A percentile compares a stretch with the other conserved stretches of the same genome.
phyloP scores from a whole-genome alignment of 1,140 invertebrate species.

The Helicoverpa armigera region DNA sequence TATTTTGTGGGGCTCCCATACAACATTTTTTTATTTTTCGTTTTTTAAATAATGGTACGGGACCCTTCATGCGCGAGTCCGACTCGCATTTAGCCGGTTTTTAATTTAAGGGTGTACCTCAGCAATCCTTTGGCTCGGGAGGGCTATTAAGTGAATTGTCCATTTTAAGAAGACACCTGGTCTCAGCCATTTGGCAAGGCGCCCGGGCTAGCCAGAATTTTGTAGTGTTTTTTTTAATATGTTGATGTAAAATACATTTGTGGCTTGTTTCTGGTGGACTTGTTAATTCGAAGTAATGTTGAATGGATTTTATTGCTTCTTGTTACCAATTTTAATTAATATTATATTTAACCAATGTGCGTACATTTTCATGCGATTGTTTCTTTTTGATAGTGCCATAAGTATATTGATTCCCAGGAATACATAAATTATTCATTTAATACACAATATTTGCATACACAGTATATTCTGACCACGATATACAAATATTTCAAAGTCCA shows the following conservation, averaged over 20 bases:
- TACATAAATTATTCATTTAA: too few relatives aligned
- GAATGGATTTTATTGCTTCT: not conserved
- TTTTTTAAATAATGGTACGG: too few relatives aligned
- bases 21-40: too few relatives aligned
- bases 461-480: too few relatives aligned
- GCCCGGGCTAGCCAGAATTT: slow-evolving; percentile 11
- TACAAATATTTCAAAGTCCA: too few relatives aligned
- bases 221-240: not conserved
- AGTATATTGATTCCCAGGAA: too few relatives aligned
- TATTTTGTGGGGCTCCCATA: too few relatives aligned
- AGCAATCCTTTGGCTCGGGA: slow-evolving; percentile 21
- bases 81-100: too few relatives aligned
- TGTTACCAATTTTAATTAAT: not conserved
- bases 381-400: too few relatives aligned
- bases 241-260: slow-evolving; percentile 16
- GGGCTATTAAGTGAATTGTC: slow-evolving; percentile 31
- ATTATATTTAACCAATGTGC: not conserved
- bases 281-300: slow-evolving; percentile 7
- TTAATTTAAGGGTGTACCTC: slow-evolving; percentile 30
- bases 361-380: not conserved
- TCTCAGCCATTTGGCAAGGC: slow-evolving; percentile 1
- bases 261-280: not conserved
- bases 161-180: slow-evolving; percentile 43
- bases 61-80: too few relatives aligned
- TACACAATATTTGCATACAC: too few relatives aligned